A percentile compares a stretch with the other conserved stretches of the same genome.
These are phyloP conservation scores for Rynchops niger DNA, from an alignment of 2,113 vertebrate genomes.

Conservation along the genomic window DNA sequence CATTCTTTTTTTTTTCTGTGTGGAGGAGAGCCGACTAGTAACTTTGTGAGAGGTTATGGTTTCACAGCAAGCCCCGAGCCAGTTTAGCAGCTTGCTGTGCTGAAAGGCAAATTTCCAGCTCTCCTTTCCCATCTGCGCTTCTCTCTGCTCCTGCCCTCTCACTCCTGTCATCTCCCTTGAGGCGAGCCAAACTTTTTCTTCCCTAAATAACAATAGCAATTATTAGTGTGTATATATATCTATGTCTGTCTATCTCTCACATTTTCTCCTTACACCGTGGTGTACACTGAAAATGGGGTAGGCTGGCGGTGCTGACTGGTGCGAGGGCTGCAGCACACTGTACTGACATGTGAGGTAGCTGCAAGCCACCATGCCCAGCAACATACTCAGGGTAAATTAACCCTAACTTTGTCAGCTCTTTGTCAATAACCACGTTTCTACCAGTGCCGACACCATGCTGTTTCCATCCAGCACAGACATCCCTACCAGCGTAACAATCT, in stretches of 20 bases:
- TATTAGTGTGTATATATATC: neutral
- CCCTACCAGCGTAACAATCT: neutral
- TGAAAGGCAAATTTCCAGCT: neutral
- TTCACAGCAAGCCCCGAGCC: neutral
- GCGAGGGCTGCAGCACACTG: neutral
- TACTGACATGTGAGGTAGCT: neutral
- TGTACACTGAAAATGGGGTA: neutral
- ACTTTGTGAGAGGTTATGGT: neutral
- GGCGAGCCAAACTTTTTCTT: neutral
- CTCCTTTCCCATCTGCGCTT: neutral
- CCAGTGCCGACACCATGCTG: neutral
- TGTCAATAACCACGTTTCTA: neutral
- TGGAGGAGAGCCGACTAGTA: neutral
- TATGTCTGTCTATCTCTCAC: neutral
- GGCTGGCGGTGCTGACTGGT: fast-evolving
- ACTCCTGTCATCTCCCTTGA: neutral
- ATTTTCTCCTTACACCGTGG: neutral
- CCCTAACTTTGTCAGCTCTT: neutral
- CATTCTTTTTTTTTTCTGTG: neutral
- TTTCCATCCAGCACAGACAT: neutral
- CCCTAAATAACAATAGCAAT: neutral
- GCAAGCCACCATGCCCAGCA: neutral
- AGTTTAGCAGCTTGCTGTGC: neutral
- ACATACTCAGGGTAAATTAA: neutral
- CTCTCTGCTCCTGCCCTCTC: neutral